A percentile compares a stretch with the other conserved stretches of the same genome.
These are phyloP conservation scores for Eupithecia dodoneata DNA, from an alignment of 2,888 invertebrate genomes.

Conservation along the genomic window DNA sequence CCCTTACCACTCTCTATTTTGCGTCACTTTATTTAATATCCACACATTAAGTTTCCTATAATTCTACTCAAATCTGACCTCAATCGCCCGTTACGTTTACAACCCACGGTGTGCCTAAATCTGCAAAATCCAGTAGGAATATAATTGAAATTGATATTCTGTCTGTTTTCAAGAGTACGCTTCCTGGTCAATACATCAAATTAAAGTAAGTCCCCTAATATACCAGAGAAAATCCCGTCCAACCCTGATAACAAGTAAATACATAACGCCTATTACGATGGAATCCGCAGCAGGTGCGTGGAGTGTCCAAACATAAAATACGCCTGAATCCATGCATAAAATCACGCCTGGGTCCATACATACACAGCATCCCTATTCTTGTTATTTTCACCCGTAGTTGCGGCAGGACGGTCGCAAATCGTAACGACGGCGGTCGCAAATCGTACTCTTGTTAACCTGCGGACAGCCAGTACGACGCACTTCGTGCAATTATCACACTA, in stretches of 20 bases:
- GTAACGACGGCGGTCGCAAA: too few relatives aligned
- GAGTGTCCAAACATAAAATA: conserved; percentile 5
- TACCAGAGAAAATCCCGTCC: background rate
- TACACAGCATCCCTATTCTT: conserved; percentile 14
- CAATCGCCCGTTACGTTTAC: too few relatives aligned
- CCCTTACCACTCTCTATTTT: background rate
- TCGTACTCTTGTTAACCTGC: background rate
- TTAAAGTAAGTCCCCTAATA: background rate
- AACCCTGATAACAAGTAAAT: background rate
- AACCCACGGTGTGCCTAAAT: too few relatives aligned
- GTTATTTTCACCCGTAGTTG: background rate
- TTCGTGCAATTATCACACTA: background rate
- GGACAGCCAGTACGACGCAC: background rate
- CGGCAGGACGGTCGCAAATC: background rate
- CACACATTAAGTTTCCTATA: background rate
- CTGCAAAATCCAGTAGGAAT: too few relatives aligned
- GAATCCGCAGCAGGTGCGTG: conserved; percentile 4
- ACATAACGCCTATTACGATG: background rate
- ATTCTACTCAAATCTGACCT: too few relatives aligned
- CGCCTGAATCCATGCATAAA: conserved; percentile 39
- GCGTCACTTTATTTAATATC: background rate
- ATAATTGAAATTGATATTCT: background rate
- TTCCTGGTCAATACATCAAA: background rate
- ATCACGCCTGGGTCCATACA: conserved; percentile 37
- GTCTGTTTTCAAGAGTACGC: background rate